phyloP scores from a whole-genome alignment of 2,797 vertebrate species.

The Lemur catta region DNA sequence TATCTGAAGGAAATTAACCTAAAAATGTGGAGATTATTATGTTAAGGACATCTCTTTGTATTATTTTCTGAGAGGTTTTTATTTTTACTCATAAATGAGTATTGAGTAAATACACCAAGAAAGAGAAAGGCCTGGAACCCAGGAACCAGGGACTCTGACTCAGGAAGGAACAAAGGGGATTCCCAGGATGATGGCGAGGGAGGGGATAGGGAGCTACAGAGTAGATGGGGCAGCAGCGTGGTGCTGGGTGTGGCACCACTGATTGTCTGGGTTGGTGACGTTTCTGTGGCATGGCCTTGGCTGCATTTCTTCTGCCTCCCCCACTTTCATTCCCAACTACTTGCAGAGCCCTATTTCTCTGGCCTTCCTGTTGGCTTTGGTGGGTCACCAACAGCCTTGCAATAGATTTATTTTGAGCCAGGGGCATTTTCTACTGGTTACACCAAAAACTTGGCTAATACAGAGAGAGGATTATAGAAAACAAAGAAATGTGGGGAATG shows the following conservation, averaged over 20 bases:
- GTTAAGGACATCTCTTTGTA: not conserved
- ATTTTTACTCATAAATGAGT: not conserved
- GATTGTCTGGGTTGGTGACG: not conserved
- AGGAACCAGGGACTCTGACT: not conserved
- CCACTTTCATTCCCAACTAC: not conserved
- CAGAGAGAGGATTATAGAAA: not conserved
- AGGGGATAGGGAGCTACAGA: not conserved
- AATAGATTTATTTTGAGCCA: not conserved
- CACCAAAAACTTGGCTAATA: not conserved
- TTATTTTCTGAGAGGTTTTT: not conserved
- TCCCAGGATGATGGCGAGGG: not conserved
- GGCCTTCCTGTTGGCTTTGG: not conserved
- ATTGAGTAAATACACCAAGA: not conserved
- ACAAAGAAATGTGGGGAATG: not conserved
- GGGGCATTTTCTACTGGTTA: not conserved
- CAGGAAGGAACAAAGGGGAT: not conserved
- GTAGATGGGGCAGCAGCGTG: not conserved
- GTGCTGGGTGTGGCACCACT: not conserved
- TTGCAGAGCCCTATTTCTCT: not conserved
- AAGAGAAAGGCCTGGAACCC: not conserved
- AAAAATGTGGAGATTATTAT: too few species aligned
- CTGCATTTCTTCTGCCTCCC: not conserved
- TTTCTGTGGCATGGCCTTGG: not conserved
- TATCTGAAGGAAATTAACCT: not conserved
- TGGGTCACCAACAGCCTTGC: not conserved